These are phyloP conservation scores for Agriopis marginaria DNA, from an alignment of 2,888 invertebrate genomes.

Conservation along the genomic window DNA sequence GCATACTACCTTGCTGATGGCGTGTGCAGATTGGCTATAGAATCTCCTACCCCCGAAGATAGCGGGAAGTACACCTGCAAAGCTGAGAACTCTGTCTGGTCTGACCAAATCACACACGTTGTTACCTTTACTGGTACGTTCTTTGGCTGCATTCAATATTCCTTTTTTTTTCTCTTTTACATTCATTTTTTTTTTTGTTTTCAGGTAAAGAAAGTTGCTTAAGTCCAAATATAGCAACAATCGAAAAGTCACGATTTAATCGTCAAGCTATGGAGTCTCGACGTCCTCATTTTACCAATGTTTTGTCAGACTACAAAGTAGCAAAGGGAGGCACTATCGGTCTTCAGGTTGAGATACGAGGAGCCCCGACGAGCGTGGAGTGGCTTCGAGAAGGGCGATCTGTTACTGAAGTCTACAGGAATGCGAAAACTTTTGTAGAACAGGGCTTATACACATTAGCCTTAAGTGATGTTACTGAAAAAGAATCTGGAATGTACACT, in stretches of 20 bases:
- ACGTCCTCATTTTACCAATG: conserved; percentile 89
- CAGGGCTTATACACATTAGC: conserved; percentile 91
- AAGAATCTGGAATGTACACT: conserved; percentile 91
- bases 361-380: conserved; percentile 90
- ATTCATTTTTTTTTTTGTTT: conserved; percentile 24
- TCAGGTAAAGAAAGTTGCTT: conserved; percentile 66
- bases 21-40: conserved; percentile 89
- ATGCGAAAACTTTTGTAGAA: conserved; percentile 89
- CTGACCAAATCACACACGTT: conserved; percentile 91
- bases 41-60: conserved; percentile 88
- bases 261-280: conserved; percentile 80
- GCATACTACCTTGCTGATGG: conserved; percentile 91
- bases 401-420: conserved; percentile 85
- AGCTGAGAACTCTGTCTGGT: conserved; percentile 90
- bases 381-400: conserved; percentile 90
- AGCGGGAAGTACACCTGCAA: conserved; percentile 91
- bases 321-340: conserved; percentile 93
- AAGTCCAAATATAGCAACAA: conserved; percentile 67
- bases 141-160: background rate
- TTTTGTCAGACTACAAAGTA: conserved; percentile 90
- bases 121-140: conserved; percentile 89
- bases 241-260: conserved; percentile 68
- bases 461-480: conserved; percentile 90
- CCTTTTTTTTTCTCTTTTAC: background rate
- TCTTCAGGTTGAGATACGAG: conserved; percentile 92